Conservation (phyloP, 2,888 invertebrate genomes). For the Scaptomyza reducta region DNA sequence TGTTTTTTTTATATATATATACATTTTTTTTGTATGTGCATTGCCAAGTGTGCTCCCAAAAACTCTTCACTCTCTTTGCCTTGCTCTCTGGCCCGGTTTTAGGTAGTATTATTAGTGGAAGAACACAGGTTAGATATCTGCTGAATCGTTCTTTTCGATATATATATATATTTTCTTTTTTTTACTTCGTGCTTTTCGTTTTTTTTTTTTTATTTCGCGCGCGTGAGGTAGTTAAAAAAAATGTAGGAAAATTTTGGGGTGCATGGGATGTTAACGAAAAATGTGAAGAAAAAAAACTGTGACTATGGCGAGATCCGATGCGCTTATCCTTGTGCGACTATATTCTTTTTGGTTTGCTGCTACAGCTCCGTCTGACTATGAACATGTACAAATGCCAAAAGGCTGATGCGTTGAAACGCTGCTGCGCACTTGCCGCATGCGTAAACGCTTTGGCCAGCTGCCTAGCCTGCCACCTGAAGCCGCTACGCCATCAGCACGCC, state of each 20-base stretch:
- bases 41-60: slow-evolving; percentile 54
- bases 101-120: slow-evolving; percentile 53
- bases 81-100: slow-evolving; percentile 10
- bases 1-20: slow-evolving; percentile 11
- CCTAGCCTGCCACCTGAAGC: slow-evolving; percentile 37
- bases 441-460: slow-evolving; percentile 64
- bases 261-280: slow-evolving; percentile 35
- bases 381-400: slow-evolving; percentile 84
- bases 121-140: slow-evolving; percentile 47
- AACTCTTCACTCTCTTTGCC: slow-evolving; percentile 25
- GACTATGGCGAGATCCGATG: slow-evolving; percentile 66
- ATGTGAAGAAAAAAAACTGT: slow-evolving; percentile 34
- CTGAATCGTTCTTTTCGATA: slow-evolving; percentile 30
- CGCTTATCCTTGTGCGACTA: slow-evolving; percentile 52
- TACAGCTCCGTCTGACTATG: slow-evolving; percentile 81
- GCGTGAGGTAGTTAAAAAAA: slow-evolving; percentile 59
- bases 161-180: slow-evolving; percentile 17
- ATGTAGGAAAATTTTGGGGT: slow-evolving; percentile 34
- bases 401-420: slow-evolving; percentile 82
- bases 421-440: slow-evolving; percentile 75
- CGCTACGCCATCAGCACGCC: slow-evolving; percentile 13
- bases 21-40: slow-evolving; percentile 36
- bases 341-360: slow-evolving; percentile 34
- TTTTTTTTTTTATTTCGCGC: slow-evolving; percentile 41
- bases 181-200: slow-evolving; percentile 49